These are phyloP conservation scores for Silurus aristotelis DNA, from an alignment of 2,797 vertebrate species.

Conservation along the genomic window DNA sequence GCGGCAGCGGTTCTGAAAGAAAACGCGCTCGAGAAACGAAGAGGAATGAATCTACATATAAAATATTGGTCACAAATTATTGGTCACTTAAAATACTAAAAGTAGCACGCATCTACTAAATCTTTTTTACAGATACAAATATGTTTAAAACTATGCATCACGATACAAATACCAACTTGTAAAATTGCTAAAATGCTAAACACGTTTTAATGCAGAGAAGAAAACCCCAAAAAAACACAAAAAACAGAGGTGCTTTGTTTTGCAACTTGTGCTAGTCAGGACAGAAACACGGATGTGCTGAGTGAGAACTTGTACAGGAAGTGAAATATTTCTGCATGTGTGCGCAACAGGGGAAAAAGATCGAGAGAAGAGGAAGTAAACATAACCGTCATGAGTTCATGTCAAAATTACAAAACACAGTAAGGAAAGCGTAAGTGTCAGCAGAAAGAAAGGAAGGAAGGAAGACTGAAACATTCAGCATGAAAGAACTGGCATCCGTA, in stretches of 20 bases:
- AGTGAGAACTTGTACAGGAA: slow-evolving; percentile 12
- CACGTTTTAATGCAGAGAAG: background rate
- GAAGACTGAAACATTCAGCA: no score
- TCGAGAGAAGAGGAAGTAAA: background rate
- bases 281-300: background rate
- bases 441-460: background rate
- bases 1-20: no score
- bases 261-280: background rate
- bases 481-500: no score
- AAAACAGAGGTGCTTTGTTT: background rate
- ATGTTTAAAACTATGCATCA: no score
- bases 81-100: no score
- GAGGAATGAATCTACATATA: no score
- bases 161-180: no score
- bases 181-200: background rate
- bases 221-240: background rate
- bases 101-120: no score
- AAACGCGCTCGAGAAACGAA: no score
- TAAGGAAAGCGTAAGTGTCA: background rate
- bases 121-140: no score
- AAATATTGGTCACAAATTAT: no score
- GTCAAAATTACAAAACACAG: background rate
- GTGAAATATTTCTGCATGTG: background rate
- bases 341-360: background rate
- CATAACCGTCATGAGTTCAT: background rate